These are phyloP conservation scores for Spilarctia lutea DNA, from an alignment of 2,888 invertebrate species.

Conservation along the genomic window DNA sequence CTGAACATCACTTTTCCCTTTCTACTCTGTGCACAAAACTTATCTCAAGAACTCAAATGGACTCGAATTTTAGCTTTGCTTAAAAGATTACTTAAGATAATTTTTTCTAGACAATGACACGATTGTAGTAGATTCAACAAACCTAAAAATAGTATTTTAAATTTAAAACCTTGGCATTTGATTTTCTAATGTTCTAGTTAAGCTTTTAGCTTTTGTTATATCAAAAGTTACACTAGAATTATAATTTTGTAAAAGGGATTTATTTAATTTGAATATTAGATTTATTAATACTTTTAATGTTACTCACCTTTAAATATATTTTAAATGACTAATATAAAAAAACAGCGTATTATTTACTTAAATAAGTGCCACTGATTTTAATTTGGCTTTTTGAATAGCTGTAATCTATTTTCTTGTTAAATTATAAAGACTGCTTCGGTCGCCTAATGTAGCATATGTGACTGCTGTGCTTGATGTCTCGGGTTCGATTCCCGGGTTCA, in stretches of 20 bases:
- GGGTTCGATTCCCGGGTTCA: too few relatives aligned
- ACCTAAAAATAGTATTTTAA: slow-evolving; percentile 19
- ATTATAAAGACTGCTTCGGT: too few relatives aligned
- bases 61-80: slow-evolving; percentile 24
- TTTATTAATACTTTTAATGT: background rate
- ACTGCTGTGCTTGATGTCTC: too few relatives aligned
- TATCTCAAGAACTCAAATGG: slow-evolving; percentile 20
- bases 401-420: too few relatives aligned
- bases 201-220: background rate
- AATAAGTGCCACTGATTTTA: too few relatives aligned
- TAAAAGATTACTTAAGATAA: slow-evolving; percentile 16
- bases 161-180: slow-evolving; percentile 9
- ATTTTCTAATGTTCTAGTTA: background rate
- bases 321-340: background rate
- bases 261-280: background rate
- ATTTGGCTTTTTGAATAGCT: too few relatives aligned
- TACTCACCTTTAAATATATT: background rate
- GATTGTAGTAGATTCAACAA: slow-evolving; percentile 14
- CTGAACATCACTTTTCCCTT: slow-evolving; percentile 1
- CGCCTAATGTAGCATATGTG: too few relatives aligned
- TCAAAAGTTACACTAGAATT: background rate
- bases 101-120: slow-evolving; percentile 23
- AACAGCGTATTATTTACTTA: too few relatives aligned
- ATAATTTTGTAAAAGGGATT: background rate
- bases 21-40: slow-evolving; percentile 1